Base-by-base conservation (phyloP, 2,888 invertebrate genomes). In the Metellina segmentata region DNA sequence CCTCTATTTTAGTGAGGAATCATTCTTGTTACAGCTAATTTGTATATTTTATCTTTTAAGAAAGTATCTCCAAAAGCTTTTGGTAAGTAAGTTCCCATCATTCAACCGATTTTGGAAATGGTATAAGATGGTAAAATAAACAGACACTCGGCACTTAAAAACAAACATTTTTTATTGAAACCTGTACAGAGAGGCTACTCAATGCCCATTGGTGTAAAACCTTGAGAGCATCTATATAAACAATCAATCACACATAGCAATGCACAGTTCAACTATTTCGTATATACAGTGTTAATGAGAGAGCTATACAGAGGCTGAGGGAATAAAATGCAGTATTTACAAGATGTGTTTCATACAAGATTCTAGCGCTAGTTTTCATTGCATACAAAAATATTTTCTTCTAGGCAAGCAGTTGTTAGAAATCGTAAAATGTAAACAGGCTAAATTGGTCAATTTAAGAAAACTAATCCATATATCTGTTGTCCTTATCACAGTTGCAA, bases 151-250 rank as follows among this genome's bases (percentile, higher is more conserved):
- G 34, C 34, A 51, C 7, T 72, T 92, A 92, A 92, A 92, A 92
- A 92, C 92, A 92, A 92, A 92, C 92, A 89, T 92, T 89, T 90
- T n/a, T 88, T 85, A 89, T 92, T 89, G 85, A 92, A 85, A 89
- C 82, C 92, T 92, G 86, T 92, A 92, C 92, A 92, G 92, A 85
- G 72, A 92, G 92, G 89, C 92, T 82, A 89, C 52, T 89, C 92
- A 92, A 89, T 89, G 92, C 89, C 89, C 89, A 79, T 85, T 85
- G 74, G 72, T 85, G 89, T 92, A 92, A 92, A 16, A 92, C 92
- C 89, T 92, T 89, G 78, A 85, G 61, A 61, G 82, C 89, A 78
- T 89, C 92, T 92, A 89, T 92, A 92, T 92, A 92, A 92, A 92
- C 92, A 92, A 92, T 91, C 91, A 91, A 87, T 89, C 92, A 92